Percentiles rank a stretch among this genome's conserved stretches.
Evolutionary conservation across 2,888 invertebrate genomes (phyloP).

Genomic region (Dexiosoma caninum): DNA sequence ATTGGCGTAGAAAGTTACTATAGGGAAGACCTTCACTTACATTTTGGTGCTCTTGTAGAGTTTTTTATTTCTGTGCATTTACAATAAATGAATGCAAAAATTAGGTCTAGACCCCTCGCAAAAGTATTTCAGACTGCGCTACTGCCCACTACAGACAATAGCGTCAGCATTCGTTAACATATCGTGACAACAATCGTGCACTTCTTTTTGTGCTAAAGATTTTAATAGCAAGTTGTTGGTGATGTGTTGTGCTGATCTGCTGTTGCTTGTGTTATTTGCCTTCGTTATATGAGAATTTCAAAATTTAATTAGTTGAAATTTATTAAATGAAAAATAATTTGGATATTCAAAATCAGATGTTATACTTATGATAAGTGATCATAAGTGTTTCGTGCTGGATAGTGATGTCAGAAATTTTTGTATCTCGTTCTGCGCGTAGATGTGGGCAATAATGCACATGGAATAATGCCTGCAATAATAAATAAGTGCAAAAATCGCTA

Average conservation of each 20-base stretch:
- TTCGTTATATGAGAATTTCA: slow-evolving; percentile 49
- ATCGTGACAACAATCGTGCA: slow-evolving; percentile 62
- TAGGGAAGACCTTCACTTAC: too few species aligned
- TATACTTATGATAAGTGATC: slow-evolving; percentile 56
- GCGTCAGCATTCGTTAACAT: slow-evolving; percentile 45
- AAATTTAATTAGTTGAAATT: slow-evolving; percentile 61
- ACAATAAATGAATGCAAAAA: too few species aligned
- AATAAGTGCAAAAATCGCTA: too few species aligned
- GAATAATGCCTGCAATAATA: background rate
- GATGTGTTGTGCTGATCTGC: background rate
- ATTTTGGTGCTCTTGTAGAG: too few species aligned
- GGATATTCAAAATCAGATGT: slow-evolving; percentile 50
- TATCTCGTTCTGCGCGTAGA: background rate
- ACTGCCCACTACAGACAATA: too few species aligned
- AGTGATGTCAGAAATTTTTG: background rate
- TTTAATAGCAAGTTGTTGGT: slow-evolving; percentile 51
- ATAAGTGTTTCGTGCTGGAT: slow-evolving; percentile 25
- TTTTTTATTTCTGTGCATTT: too few species aligned
- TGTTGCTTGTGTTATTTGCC: slow-evolving; percentile 7
- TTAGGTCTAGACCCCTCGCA: too few species aligned
- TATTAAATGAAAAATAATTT: slow-evolving; percentile 45
- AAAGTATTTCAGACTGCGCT: too few species aligned
- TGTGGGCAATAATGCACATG: background rate
- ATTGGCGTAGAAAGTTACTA: too few species aligned
- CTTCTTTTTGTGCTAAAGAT: slow-evolving; percentile 50